Evolutionary conservation across 2,888 invertebrate genomes (phyloP), one percentile per base, ranked within the genome.

Genomic region (Agonopterix arenella): DNA sequence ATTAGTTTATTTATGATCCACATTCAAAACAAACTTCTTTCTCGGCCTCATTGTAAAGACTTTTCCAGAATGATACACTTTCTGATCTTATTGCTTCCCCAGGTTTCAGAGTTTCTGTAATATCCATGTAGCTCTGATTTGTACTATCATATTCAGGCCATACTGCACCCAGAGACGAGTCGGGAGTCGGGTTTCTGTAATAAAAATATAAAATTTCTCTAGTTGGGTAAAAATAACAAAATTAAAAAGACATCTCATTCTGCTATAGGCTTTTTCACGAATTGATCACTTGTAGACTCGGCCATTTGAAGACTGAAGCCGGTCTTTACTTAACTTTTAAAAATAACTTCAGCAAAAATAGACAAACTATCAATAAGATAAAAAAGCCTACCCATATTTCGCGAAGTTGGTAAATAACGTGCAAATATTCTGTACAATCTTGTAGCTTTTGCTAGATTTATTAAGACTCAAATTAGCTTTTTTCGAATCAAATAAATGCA

Each of bases 101-200:
- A 3, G 57, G 41, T 1, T 59, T 61, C 0, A 83, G 56, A 0
- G 50, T 50, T 11, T 79, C 75, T n/a, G 59, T 66, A 8, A 84
- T 80, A 18, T 80, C 68, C 45, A 75, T 56, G 47, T 73, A 78
- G 5, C 51, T 51, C 48, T 69, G 0, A 13, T 16, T 18, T 3
- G 36, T 46, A 10, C 56, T 57, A 16, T 75, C 59, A 47, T 74
- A 84, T 49, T 73, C 61, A 1, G 73, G 76, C 81, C 84, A 84
- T 1, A 16, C 59, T 1, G 66, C 61, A 2, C 71, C 73, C 2
- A 77, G 60, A 0, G 70, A 59, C 0, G 55, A 8, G 41, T 78
- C 76, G 1, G 83, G 80, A 0, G 84, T 84, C 9, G 83, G 81
- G 10, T 68, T 77, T 0, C 84, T 84, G 40, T 40, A 9, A n/a